Conservation (phyloP, 1,140 invertebrate species). For the Drosophila ananassae region DNA sequence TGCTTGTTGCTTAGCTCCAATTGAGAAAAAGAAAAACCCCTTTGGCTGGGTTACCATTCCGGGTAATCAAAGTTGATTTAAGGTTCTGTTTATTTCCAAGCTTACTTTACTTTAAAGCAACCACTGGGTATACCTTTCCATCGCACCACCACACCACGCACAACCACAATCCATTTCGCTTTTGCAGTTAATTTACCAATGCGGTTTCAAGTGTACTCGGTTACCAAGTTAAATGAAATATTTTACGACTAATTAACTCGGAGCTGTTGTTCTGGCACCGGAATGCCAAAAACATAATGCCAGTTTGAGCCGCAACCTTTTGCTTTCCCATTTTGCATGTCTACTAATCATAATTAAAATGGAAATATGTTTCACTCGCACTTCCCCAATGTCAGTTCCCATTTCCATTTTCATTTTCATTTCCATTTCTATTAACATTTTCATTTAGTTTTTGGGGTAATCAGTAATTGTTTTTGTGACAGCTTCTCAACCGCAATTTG, state of each 20-base stretch:
- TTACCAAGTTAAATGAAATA: conserved; percentile 7
- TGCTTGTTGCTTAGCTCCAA: neutral
- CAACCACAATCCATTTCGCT: conserved; percentile 3
- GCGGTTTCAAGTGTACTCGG: neutral
- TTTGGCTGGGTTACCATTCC: conserved; percentile 4
- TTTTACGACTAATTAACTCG: conserved; percentile 26
- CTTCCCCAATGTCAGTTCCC: too few relatives aligned
- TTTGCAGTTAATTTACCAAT: conserved; percentile 11
- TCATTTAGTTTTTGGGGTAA: neutral
- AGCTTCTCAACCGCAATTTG: neutral
- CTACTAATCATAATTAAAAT: conserved; percentile 6
- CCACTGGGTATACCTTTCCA: neutral
- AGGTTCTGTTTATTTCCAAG: conserved; percentile 6
- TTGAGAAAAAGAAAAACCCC: neutral
- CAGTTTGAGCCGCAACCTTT: neutral
- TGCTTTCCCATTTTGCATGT: conserved; percentile 1
- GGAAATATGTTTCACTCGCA: conserved; percentile 1
- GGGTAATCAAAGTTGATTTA: conserved; percentile 30
- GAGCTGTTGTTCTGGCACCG: neutral
- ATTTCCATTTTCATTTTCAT: neutral
- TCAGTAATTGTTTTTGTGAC: conserved; percentile 7
- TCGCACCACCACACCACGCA: neutral
- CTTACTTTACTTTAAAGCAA: conserved; percentile 2
- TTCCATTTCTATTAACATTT: neutral
- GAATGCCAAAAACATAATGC: conserved; percentile 1